These are phyloP conservation scores for Drosophila ohnishii DNA, from an alignment of 1,140 invertebrate genomes.

Conservation along the genomic window DNA sequence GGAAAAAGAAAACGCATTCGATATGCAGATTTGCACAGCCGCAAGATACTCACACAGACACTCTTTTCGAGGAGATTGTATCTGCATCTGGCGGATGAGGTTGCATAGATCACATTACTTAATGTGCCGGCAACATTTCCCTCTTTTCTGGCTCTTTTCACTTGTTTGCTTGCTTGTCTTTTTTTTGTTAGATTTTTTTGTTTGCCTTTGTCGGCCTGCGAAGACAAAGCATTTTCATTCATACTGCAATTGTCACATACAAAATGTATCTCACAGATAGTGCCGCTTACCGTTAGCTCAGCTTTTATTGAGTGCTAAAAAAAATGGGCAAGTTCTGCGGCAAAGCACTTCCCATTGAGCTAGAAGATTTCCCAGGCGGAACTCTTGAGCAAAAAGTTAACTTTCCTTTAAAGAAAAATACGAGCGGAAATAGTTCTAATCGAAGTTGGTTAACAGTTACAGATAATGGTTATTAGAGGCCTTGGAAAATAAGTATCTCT, in stretches of 20 bases:
- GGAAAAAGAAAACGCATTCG: slow-evolving; percentile 67
- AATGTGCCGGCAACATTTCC: slow-evolving; percentile 65
- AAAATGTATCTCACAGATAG: slow-evolving; percentile 54
- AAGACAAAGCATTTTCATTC: slow-evolving; percentile 71
- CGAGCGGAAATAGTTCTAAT: slow-evolving; percentile 4
- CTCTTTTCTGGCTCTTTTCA: slow-evolving; percentile 69
- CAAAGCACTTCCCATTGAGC: slow-evolving; percentile 22
- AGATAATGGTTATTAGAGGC: background rate
- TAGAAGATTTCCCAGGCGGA: slow-evolving; percentile 10
- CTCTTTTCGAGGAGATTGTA: slow-evolving; percentile 30
- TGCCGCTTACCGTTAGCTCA: slow-evolving; percentile 28
- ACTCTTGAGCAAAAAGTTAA: slow-evolving; percentile 11
- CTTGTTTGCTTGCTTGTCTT: slow-evolving; percentile 54
- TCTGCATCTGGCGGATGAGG: slow-evolving; percentile 40
- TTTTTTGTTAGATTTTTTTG: slow-evolving; percentile 11
- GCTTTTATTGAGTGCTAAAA: slow-evolving; percentile 31
- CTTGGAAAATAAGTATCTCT: background rate
- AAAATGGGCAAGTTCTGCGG: slow-evolving; percentile 5
- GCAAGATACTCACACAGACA: slow-evolving; percentile 40
- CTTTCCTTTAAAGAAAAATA: slow-evolving; percentile 6
- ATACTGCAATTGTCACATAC: slow-evolving; percentile 66
- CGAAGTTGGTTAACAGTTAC: background rate
- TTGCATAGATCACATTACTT: slow-evolving; percentile 78
- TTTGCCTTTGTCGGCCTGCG: slow-evolving; percentile 21
- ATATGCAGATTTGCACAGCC: slow-evolving; percentile 74